Base-by-base conservation (phyloP, 2,888 invertebrate genomes). In the Xylocampa areola region DNA sequence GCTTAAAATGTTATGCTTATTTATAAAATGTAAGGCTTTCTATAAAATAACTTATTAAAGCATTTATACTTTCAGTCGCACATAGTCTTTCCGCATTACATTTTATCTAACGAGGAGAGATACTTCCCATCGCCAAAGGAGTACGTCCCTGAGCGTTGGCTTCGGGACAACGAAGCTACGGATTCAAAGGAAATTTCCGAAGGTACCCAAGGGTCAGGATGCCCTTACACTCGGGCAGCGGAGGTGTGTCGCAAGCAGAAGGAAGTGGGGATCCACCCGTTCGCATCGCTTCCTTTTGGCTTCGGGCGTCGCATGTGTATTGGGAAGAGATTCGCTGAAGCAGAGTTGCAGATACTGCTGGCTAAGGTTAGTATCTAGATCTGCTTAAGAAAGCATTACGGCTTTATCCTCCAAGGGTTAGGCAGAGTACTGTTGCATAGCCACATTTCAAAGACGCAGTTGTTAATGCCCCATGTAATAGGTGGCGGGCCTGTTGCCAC, bases 261-360 rank as follows among this genome's bases (percentile, higher is more conserved):
- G 94, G 95, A 94, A 79, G 75, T 88, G n/a, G 94, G 94, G 39
- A 96, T 96, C 54, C 96, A 97, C 87, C 96, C 96, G 21, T 97
- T 96, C 83, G 96, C 96, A 0, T 95, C 96, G 45, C 92, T 97
- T 61, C 97, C 97, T 8, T 97, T 97, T 87, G 97, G 97, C 5
- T 96, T 96, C 83, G 97, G 97, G 1, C 94, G 96, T 52, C 94
- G 97, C 67, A 96, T 96, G 94, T 97, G 97, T 86, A 94, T 97
- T 76, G 97, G 97, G 41, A 95, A 96, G 75, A 92, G 97, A 79
- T 97, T 97, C 86, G 97, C 97, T 13, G 97, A 97, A 89, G 96
- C 96, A 43, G 97, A 97, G 88, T 88, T 97, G 73, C 96, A 96
- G 77, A 95, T 96, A 65, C 86, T 97, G 73, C 83, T 97, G 39